Percentiles rank a stretch among this genome's conserved stretches.
Conservation (phyloP, 92 coral and sea anemone genomes). For the Actinernus sp. region DNA sequence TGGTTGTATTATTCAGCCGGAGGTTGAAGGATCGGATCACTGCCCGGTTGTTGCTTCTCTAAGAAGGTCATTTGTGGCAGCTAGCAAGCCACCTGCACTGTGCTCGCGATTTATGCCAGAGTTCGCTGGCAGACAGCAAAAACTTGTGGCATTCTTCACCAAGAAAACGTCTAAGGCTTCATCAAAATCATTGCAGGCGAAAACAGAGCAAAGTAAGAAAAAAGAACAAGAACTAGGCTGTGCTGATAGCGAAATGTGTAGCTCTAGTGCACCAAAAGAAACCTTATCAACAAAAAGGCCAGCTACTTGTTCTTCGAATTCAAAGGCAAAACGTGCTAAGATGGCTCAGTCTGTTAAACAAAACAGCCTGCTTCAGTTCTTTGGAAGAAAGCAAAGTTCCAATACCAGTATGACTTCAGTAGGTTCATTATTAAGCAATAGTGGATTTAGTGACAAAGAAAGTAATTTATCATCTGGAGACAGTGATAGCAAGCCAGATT, state of each 20-base stretch:
- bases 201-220: neutral
- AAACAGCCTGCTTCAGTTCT: slow-evolving; percentile 44
- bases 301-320: slow-evolving; percentile 7
- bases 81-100: slow-evolving; percentile 71
- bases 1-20: slow-evolving; percentile 82
- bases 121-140: slow-evolving; percentile 92
- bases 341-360: slow-evolving; percentile 17
- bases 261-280: neutral
- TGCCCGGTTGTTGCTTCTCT: slow-evolving; percentile 94
- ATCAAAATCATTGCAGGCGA: neutral
- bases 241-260: neutral
- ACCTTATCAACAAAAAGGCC: slow-evolving; percentile 6
- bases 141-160: slow-evolving; percentile 75
- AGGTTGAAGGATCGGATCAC: slow-evolving; percentile 96
- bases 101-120: slow-evolving; percentile 97
- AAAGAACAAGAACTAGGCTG: neutral
- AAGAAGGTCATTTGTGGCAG: slow-evolving; percentile 49
- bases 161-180: slow-evolving; percentile 31
- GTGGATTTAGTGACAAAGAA: neutral
- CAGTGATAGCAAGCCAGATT: neutral
- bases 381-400: slow-evolving; percentile 23
- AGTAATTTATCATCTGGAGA: neutral
- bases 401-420: neutral
- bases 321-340: slow-evolving; percentile 55
- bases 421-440: neutral